Base-by-base conservation (phyloP, 2,888 invertebrate species). In the Cheiracanthium punctorium region DNA sequence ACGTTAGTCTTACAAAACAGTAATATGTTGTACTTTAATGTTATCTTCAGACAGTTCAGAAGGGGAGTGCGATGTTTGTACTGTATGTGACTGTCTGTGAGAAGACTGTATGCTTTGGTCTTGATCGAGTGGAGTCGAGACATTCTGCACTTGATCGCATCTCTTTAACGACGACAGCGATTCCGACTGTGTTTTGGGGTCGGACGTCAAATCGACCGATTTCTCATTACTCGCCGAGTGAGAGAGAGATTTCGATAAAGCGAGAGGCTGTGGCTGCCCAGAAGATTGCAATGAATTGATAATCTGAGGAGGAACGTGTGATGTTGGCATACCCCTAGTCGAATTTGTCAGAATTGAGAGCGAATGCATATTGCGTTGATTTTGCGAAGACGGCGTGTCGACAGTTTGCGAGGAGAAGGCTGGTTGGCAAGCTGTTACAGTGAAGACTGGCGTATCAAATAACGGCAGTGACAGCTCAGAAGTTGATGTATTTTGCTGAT, bases 11-110 rank as follows among this genome's bases (percentile, higher is more conserved):
- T 69, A 85, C 58, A 85, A 70, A 43, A 74, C 74, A 52, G 79
- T 79, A 64, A 85, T 85, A 58, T 85, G 84, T 41, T 85, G 84
- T 4, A 73, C 84, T 70, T 85, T 85, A 37, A 58, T 74, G 12
- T 29, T 30, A 1, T 85, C 79, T 24, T 74, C 74, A 28, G 77
- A 72, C 5, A 58, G 33, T 12, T 32, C 37, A 4, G 72, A 29
- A 32, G 33, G 41, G 43, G 69, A 7, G 29, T 48, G 48, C 12
- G 77, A 67, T 17, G 70, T 41, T 24, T 33, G 33, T 8, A 33
- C 70, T 14, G 12, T 28, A 33, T 52, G 69, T 14, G 30, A 32
- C 10, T 58, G 74, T 28, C 73, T 8, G 28, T 75, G 69, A 29
- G 82, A 70, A 14, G 82, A 29, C 7, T 28, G 7, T 43, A 71